Evolutionary conservation across 2,797 vertebrate species (phyloP).

Genomic region (Clamator glandarius): DNA sequence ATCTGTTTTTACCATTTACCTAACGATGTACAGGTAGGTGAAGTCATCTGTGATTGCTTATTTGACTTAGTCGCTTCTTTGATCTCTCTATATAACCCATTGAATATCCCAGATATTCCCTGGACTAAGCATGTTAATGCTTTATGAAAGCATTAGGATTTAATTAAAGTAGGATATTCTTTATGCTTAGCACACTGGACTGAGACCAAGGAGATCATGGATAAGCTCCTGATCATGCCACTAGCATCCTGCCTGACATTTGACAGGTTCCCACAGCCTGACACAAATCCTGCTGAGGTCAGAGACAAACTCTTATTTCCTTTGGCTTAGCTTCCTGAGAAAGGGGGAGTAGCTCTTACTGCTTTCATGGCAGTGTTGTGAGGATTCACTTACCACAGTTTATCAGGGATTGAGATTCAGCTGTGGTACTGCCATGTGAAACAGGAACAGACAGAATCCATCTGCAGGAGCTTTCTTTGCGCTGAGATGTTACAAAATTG

Average conservation of each 20-base stretch:
- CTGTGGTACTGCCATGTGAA: neutral
- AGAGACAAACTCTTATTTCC: neutral
- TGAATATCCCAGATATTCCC: neutral
- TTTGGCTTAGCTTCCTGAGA: neutral
- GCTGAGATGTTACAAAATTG: neutral
- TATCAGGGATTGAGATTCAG: neutral
- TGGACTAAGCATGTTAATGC: neutral
- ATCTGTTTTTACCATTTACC: neutral
- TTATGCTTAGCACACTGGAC: neutral
- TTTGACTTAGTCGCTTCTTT: neutral
- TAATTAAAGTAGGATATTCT: neutral
- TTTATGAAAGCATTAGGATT: neutral
- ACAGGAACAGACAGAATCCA: neutral
- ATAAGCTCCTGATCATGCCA: neutral
- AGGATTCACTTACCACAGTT: fast-evolving
- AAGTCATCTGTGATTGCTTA: neutral
- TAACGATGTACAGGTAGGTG: neutral
- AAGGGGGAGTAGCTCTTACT: neutral
- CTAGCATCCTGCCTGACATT: neutral
- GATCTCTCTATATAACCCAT: neutral
- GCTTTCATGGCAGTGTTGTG: neutral
- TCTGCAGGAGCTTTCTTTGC: neutral
- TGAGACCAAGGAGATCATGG: neutral
- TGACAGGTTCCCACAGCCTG: neutral
- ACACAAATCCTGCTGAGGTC: neutral